Evolutionary conservation across 1,140 invertebrate genomes (phyloP).

Genomic region (Dinoponera quadriceps): DNA sequence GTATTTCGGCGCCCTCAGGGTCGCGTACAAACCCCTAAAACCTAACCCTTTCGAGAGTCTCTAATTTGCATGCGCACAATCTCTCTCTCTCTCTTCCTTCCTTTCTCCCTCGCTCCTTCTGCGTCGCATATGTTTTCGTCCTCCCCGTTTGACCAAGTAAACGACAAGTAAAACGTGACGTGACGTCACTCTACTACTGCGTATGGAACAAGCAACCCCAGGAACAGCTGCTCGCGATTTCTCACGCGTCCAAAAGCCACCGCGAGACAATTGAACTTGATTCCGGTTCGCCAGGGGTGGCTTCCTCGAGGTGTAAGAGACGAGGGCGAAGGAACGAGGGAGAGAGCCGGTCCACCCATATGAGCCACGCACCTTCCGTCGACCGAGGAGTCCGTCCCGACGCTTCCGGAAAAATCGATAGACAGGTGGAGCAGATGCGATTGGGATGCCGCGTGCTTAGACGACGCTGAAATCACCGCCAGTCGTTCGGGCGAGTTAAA

Average conservation of each 20-base stretch:
- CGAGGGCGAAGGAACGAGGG: conserved; percentile 59
- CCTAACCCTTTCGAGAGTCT: conserved; percentile 68
- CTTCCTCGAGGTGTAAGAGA: conserved; percentile 63
- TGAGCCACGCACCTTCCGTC: conserved; percentile 69
- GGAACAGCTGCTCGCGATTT: conserved; percentile 81
- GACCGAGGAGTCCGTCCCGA: conserved; percentile 30
- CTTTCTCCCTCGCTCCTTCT: conserved; percentile 14
- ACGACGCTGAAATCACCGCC: conserved; percentile 8
- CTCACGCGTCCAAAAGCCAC: conserved; percentile 83
- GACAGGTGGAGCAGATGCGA: conserved; percentile 73
- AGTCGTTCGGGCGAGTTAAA: neutral
- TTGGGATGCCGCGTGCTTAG: conserved; percentile 44
- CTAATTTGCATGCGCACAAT: conserved; percentile 72
- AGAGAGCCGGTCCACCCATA: conserved; percentile 65
- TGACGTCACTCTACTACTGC: conserved; percentile 62
- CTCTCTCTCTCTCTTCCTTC: conserved; percentile 28
- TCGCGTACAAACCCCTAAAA: conserved; percentile 66
- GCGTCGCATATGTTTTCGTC: conserved; percentile 25
- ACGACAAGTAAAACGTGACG: conserved; percentile 66
- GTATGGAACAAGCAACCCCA: conserved; percentile 49
- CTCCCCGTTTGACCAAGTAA: conserved; percentile 48
- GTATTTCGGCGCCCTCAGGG: conserved; percentile 66
- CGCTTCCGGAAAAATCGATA: conserved; percentile 76
- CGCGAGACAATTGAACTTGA: conserved; percentile 82
- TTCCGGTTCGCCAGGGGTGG: conserved; percentile 74